Evolutionary conservation across 2,113 vertebrate species (phyloP), one percentile per base, ranked within the genome.

Genomic region (Cyprinodon tularosa): DNA sequence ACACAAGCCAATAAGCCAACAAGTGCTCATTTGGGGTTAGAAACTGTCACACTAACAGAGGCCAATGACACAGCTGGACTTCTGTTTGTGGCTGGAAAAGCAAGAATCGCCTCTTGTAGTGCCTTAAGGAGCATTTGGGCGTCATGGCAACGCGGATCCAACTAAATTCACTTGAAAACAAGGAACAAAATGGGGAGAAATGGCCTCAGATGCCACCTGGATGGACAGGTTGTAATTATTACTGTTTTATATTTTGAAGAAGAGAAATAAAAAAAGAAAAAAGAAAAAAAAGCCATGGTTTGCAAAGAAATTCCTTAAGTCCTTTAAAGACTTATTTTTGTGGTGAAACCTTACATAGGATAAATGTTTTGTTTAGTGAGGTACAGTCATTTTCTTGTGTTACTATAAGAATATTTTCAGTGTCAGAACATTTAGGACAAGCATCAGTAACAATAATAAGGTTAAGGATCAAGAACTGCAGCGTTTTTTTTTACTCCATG

Each of bases 111-210:
- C 96, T 97, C 97, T 96, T 95, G 95, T 96, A 97, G 97, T 98
- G 97, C 97, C 97, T 98, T 98, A 98, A 93, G 94, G 95, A 97
- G 96, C 94, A 96, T 95, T 96, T 95, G 13, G 92, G 95, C 96
- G 90, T 96, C 91, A 92, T 90, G 92, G 96, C 96, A 97, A 96
- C 96, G 96, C 96, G 96, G 96, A 93, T 92, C 88, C 95, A 96
- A 93, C 95, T 93, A 88, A 95, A 95, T 94, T 95, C 89, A 75
- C 92, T 95, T 95, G 76, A 84, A 81, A 84, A 83, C 62, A 68
- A 38, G 8, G 37, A 57, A 53, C 36, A 53, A 44, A 65, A 77
- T 81, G 92, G 82, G 91, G 86, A 81, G 78, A 91, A 86, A 90
- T 80, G 81, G 61, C 69, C 82, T 87, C 66, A 79, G 61, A 86